phyloP scores from a whole-genome alignment of 2,113 vertebrate genomes.

The Pluvianellus socialis region DNA sequence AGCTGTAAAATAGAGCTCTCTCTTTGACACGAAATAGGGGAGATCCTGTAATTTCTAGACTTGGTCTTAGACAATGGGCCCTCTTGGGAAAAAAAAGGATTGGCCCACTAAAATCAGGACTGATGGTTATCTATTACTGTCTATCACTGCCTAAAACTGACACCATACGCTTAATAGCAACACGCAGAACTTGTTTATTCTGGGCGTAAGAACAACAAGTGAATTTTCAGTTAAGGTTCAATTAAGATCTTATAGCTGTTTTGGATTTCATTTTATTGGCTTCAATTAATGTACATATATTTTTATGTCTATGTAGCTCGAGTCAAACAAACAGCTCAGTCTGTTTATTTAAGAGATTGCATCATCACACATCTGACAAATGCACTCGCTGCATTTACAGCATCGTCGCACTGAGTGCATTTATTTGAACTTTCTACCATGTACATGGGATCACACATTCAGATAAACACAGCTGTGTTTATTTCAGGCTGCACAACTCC shows the following conservation, averaged over 20 bases:
- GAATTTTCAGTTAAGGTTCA: slow-evolving; percentile 32
- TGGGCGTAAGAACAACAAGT: neutral
- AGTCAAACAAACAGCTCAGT: slow-evolving; percentile 67
- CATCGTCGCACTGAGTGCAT: slow-evolving; percentile 49
- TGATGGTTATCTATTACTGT: neutral
- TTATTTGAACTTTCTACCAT: slow-evolving; percentile 79
- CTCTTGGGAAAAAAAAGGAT: neutral
- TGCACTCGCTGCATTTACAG: slow-evolving; percentile 69
- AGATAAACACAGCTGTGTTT: slow-evolving; percentile 84
- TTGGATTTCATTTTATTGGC: slow-evolving; percentile 33
- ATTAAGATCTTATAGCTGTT: slow-evolving; percentile 1
- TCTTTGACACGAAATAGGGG: rapidly evolving
- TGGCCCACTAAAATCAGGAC: neutral
- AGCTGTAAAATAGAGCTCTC: neutral
- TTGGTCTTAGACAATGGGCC: neutral
- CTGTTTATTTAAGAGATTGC: slow-evolving; percentile 75
- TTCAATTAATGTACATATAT: slow-evolving; percentile 28
- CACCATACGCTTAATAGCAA: neutral
- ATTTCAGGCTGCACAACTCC: slow-evolving; percentile 68
- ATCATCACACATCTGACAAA: slow-evolving; percentile 77
- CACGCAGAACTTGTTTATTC: slow-evolving; percentile 5
- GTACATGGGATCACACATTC: slow-evolving; percentile 77
- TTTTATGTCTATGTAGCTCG: slow-evolving; percentile 49
- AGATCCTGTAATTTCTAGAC: neutral
- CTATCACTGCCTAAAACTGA: neutral